phyloP scores from a whole-genome alignment of 2,797 vertebrate genomes.

The Orestias chungarensis region DNA sequence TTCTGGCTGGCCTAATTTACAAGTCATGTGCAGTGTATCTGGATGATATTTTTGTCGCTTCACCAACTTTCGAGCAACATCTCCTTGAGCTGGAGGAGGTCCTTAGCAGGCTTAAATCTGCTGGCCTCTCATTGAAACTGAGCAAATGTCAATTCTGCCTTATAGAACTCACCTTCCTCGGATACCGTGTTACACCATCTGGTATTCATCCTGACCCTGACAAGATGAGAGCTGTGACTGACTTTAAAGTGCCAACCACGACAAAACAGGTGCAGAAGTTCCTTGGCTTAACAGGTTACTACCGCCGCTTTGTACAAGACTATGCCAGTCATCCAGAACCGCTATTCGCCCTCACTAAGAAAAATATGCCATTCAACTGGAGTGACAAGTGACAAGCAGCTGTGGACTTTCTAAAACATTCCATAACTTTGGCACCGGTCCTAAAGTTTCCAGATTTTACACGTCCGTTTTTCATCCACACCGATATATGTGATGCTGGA shows the following conservation, averaged over 20 bases:
- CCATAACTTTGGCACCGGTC: not conserved
- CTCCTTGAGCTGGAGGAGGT: too few species aligned
- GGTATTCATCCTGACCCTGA: too few species aligned
- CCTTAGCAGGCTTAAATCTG: too few species aligned
- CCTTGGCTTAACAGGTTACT: not conserved
- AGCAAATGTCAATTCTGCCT: too few species aligned
- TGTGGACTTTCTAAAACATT: not conserved
- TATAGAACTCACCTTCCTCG: not conserved
- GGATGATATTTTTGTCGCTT: too few species aligned
- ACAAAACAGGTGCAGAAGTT: too few species aligned
- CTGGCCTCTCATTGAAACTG: too few species aligned
- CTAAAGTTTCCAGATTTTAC: not conserved
- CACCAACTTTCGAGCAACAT: too few species aligned
- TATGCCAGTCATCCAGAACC: not conserved
- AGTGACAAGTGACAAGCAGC: too few species aligned
- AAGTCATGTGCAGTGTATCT: too few species aligned
- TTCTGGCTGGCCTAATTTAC: too few species aligned
- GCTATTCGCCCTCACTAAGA: not conserved
- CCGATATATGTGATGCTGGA: conserved; percentile 3
- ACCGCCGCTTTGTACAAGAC: not conserved
- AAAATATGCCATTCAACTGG: too few species aligned
- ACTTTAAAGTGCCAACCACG: not conserved
- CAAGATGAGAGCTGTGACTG: not conserved
- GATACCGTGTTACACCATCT: not conserved
- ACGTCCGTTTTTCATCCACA: conserved; percentile 4